Evolutionary conservation across 64 coral and sea anemone genomes (phyloP), one percentile per base, ranked within the genome.

Genomic region (Pocillopora damicornis): DNA sequence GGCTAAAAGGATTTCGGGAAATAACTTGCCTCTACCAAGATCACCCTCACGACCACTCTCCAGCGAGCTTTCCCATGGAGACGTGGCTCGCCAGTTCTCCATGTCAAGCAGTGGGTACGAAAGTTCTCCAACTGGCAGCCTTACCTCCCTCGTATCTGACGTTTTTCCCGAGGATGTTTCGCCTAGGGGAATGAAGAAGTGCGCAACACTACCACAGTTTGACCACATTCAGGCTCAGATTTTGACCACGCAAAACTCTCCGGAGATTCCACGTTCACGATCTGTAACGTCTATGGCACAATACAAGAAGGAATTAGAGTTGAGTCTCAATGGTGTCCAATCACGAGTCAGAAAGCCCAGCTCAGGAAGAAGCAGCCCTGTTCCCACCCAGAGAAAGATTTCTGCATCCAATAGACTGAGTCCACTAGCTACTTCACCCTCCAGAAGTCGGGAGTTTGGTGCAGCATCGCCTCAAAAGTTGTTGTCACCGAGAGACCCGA

Each of bases 91-190:
- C 26, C 63, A 85, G n/a, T 0, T 58, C 37, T 85, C 81, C 0
- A 69, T 85, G n/a, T 85, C 81, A 12, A 85, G 67, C 20, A 71
- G 81, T 73, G 81, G 81, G 25, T 85, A 85, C 58, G 81, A 66
- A 8, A 85, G 63, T 12, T 85, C 81, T 30, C 65, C 81, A 73
- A 72, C 11, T 6, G 38, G 64, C 15, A 71, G 64, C 22, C 64
- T 85, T 22, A 23, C 81, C 16, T 85, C 81, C 16, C 64, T 85
- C 15, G 38, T 25, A 1, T 85, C 81, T 57, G 64, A 85, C 22
- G 81, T 85, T 72, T 72, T 67, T 37, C 11, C 2, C 20, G 9
- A 66, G 9, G 81, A 72, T 13, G 35, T 58, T 20, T 30, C 20
- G 12, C 5, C 63, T 14, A 12, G 22, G 1, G 63, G 63, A 2